phyloP scores from a whole-genome alignment of 2,797 vertebrate genomes.

The Sebastes minor region DNA sequence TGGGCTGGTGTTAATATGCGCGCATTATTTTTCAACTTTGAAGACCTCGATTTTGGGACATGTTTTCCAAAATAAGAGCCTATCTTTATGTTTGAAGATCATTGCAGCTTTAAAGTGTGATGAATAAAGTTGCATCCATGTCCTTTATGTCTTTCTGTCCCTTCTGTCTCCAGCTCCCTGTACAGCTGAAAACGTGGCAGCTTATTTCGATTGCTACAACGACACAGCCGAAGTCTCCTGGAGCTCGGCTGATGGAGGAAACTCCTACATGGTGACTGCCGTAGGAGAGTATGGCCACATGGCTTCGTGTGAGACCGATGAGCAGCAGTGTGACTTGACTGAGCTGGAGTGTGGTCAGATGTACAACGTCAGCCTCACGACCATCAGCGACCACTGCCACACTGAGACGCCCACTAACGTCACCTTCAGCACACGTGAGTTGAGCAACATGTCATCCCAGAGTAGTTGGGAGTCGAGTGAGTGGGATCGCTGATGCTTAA shows the following conservation, averaged over 20 bases:
- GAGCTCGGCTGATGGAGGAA: constrained; percentile 54
- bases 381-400: constrained; percentile 60
- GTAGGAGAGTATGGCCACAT: constrained; percentile 40
- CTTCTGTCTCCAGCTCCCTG: constrained; percentile 76
- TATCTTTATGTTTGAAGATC: not conserved
- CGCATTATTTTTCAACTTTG: not conserved
- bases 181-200: constrained; percentile 31
- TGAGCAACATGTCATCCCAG: not conserved
- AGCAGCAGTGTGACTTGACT: constrained; percentile 64
- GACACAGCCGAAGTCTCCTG: constrained; percentile 70
- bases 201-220: constrained; percentile 65
- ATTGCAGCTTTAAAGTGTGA: not conserved
- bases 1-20: not conserved
- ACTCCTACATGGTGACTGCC: constrained; percentile 67
- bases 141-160: not conserved
- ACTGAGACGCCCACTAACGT: constrained; percentile 24
- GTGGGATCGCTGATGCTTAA: not conserved
- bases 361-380: constrained; percentile 72
- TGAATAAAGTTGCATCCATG: not conserved
- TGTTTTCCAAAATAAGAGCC: not conserved
- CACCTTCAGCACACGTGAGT: constrained; percentile 80
- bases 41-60: not conserved
- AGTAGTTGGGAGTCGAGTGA: not conserved
- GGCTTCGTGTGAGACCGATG: constrained; percentile 54
- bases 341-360: constrained; percentile 75